Conservation (phyloP, 1,140 invertebrate genomes). For the Forficula auricularia region DNA sequence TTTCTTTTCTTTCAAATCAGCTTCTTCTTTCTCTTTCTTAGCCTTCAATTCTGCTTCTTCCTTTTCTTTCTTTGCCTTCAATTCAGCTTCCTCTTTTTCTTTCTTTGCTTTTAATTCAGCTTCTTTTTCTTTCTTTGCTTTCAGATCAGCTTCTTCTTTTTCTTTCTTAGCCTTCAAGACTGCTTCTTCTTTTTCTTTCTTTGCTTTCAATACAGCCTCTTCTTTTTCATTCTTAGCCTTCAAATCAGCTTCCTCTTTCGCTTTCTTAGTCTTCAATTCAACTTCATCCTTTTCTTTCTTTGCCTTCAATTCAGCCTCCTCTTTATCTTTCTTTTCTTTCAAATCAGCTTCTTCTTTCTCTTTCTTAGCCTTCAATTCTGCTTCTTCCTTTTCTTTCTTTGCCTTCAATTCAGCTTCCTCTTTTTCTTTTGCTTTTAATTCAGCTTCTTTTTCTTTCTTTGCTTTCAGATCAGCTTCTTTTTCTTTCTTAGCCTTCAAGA, state of each 20-base stretch:
- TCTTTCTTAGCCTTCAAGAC: no score
- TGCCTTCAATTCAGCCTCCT: slow-evolving; percentile 5
- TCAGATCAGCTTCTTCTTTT: slow-evolving; percentile 8
- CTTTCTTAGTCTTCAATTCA: slow-evolving; percentile 1
- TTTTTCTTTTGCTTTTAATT: no score
- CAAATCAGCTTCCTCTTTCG: slow-evolving; percentile 8
- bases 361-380: slow-evolving; percentile 4
- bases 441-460: slow-evolving; percentile 7
- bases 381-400: slow-evolving; percentile 8
- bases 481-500: no score
- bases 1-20: no score
- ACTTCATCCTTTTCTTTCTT: slow-evolving; percentile 5
- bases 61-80: no score
- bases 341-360: slow-evolving; percentile 6
- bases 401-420: no score
- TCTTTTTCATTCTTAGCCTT: slow-evolving; percentile 13
- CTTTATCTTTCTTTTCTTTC: slow-evolving; percentile 8
- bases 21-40: no score
- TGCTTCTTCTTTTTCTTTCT: slow-evolving; percentile 12
- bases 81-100: slow-evolving; percentile 5
- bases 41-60: no score
- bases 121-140: slow-evolving; percentile 8
- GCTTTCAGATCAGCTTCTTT: slow-evolving; percentile 5
- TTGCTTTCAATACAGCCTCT: slow-evolving; percentile 14
- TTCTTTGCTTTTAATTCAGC: no score